Percentiles rank a stretch among this genome's conserved stretches.
Evolutionary conservation across 2,888 invertebrate species (phyloP).

Genomic region (Melangyna quadrimaculata): DNA sequence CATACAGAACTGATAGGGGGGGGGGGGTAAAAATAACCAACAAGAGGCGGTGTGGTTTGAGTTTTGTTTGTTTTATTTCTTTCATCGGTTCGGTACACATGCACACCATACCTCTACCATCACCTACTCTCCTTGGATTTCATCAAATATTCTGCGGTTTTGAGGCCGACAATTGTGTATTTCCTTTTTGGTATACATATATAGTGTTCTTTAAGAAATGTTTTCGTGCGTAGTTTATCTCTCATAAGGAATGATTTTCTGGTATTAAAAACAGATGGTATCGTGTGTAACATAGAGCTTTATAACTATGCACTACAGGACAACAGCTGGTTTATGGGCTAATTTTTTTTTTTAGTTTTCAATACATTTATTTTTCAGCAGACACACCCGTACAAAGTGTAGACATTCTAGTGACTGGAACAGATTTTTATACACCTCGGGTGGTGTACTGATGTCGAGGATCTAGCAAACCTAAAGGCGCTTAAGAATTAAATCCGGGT

Average conservation of each 20-base stretch:
- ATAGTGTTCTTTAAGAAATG: not conserved
- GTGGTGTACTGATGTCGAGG: too few species aligned
- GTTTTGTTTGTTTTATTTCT: constrained; percentile 47
- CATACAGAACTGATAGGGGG: not conserved
- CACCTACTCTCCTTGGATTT: not conserved
- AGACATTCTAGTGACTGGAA: too few species aligned
- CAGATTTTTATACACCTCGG: too few species aligned
- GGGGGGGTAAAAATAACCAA: constrained; percentile 28
- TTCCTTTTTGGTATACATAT: constrained; percentile 9
- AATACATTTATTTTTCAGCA: too few species aligned
- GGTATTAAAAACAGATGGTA: constrained; percentile 53
- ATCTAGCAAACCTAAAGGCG: too few species aligned
- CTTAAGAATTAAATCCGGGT: too few species aligned
- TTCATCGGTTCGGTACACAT: not conserved
- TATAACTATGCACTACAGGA: not conserved
- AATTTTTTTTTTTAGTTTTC: too few species aligned
- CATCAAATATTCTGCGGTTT: constrained; percentile 48
- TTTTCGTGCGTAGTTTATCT: not conserved
- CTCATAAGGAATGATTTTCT: constrained; percentile 50
- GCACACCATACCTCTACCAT: too few species aligned
- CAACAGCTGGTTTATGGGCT: not conserved
- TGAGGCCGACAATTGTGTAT: constrained; percentile 27
- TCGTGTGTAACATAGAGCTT: constrained; percentile 26
- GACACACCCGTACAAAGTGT: too few species aligned
- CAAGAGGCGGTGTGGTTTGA: constrained; percentile 3